Base-by-base conservation (phyloP, 2,113 vertebrate genomes). In the Hucho hucho region DNA sequence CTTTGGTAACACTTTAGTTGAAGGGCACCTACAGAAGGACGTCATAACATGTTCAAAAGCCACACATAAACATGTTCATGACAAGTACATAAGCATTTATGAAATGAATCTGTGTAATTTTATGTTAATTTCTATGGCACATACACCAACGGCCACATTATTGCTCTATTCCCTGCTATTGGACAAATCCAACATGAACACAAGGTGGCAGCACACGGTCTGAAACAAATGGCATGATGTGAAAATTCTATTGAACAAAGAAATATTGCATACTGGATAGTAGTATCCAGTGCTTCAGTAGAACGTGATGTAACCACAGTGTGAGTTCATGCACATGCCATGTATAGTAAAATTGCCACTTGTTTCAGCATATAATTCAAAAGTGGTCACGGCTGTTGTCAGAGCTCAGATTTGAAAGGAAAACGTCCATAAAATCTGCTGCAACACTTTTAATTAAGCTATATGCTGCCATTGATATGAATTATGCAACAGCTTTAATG, bases 181-280 rank as follows among this genome's bases (percentile, higher is more conserved):
- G 53, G n/a, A 74, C 22, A 76, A 81, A 46, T 58, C 29, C 20
- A 6, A 32, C 11, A 67, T 77, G 46, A 79, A 88, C 90, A 92
- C 91, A 85, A 68, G 91, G 83, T 89, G 91, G 90, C 90, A 93
- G 89, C 87, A 69, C 80, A 75, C 79, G 65, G 75, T 83, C 71
- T 81, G 32, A 72, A 75, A 46, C 37, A 49, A 37, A 59, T 25
- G 43, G 3, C 20, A 73, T 29, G 63, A 64, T n/a, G 25, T 18
- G 28, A 3, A 43, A 20, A 67, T 32, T 37, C 5, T 16, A 1
- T 1, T 37, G 65, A 67, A 6, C 26, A 29, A 29, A 20, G 7
- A 67, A 67, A 32, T 4, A 32, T 18, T 53, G 4, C 49, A 53
- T 53, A 18, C 49, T 53, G 13, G 14, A 24, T 6, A 32, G 3